Conservation (phyloP, 2,888 invertebrate genomes). For the Ellobium chinense region DNA sequence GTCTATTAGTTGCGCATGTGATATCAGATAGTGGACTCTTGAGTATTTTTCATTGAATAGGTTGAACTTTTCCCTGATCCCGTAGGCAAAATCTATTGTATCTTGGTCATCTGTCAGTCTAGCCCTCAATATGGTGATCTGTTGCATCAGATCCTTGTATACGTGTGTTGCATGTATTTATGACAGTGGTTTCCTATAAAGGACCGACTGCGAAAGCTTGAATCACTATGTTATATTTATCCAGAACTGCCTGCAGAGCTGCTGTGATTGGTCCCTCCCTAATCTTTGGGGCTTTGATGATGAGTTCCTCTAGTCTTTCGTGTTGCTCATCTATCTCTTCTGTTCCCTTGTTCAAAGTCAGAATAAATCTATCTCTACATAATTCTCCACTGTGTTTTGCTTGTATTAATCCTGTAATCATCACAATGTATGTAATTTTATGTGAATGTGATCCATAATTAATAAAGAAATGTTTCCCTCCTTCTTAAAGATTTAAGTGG, state of each 20-base stretch:
- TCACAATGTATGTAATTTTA: too few species aligned
- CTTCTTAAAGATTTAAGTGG: too few species aligned
- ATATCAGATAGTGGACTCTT: neutral
- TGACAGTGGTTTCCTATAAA: neutral
- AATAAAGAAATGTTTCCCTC: too few species aligned
- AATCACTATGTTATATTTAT: neutral
- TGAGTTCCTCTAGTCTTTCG: neutral
- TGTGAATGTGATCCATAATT: too few species aligned
- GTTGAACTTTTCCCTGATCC: neutral
- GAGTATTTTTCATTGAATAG: neutral
- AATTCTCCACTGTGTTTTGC: too few species aligned
- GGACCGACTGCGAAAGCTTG: neutral
- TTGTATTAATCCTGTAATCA: too few species aligned
- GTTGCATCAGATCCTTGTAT: neutral
- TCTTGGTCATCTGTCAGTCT: neutral
- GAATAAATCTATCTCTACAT: too few species aligned
- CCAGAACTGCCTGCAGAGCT: neutral
- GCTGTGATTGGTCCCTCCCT: neutral
- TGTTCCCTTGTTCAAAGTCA: too few species aligned
- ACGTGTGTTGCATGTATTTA: neutral
- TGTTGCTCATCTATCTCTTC: neutral
- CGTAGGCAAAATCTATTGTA: neutral
- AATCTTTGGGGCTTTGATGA: neutral
- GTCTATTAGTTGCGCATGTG: neutral
- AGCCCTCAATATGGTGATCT: neutral